Percentiles rank a stretch among this genome's conserved stretches.
These are phyloP conservation scores for Typhlomys cinereus DNA, from an alignment of 2,113 vertebrate genomes.

Conservation along the genomic window DNA sequence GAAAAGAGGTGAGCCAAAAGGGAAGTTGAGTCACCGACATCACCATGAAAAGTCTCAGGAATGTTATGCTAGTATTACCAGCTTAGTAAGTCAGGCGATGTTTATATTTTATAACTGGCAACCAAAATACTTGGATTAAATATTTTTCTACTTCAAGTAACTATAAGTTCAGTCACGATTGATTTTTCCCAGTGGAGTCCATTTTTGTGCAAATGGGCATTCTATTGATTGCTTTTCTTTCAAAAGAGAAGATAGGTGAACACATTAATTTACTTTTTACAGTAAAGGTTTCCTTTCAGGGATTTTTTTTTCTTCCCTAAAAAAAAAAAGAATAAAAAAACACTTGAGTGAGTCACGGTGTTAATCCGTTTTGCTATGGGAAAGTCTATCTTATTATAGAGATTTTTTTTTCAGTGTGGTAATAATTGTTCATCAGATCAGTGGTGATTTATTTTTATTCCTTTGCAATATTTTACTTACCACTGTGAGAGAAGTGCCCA, in stretches of 20 bases:
- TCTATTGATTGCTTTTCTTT: conserved; percentile 29
- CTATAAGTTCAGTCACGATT: conserved; percentile 6
- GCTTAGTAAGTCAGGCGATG: background rate
- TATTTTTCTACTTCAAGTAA: conserved; percentile 33
- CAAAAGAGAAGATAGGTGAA: conserved; percentile 26
- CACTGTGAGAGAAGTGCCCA: background rate
- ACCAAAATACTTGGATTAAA: conserved; percentile 34
- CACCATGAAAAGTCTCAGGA: background rate
- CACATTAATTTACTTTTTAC: conserved; percentile 62
- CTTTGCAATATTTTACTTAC: conserved; percentile 19
- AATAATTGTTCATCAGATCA: background rate
- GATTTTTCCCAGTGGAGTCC: background rate
- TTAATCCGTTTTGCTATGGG: conserved; percentile 52
- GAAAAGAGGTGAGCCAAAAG: background rate
- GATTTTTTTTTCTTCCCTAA: conserved; percentile 2
- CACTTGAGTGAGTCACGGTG: conserved; percentile 42
- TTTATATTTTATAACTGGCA: conserved; percentile 30
- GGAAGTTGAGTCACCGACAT: background rate
- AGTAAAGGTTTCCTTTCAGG: conserved; percentile 52
- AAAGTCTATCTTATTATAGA: conserved; percentile 29
- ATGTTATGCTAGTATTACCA: background rate
- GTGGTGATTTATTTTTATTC: conserved; percentile 35
- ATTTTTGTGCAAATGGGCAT: background rate
- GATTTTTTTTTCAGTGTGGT: conserved; percentile 15
- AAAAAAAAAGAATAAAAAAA: no score